Conservation (phyloP, 2,888 invertebrate species). For the Nomada ferruginata region DNA sequence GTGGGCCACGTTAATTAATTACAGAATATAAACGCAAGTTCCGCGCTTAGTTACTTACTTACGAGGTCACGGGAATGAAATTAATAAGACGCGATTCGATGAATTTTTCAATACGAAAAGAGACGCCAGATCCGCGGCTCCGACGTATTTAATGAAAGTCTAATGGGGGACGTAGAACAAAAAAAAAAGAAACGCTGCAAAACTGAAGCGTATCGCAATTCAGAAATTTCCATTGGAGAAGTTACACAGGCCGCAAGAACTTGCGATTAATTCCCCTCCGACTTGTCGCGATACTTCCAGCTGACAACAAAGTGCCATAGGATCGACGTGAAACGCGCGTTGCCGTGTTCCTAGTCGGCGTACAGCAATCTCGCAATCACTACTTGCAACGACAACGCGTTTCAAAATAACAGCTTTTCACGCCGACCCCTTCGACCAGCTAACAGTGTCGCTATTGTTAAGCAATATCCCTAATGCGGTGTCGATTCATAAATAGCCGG, state of each 20-base stretch:
- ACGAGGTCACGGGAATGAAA: conserved; percentile 7
- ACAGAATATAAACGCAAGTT: conserved; percentile 50
- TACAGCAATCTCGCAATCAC: conserved; percentile 38
- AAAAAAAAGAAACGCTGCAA: background rate
- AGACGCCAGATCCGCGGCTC: background rate
- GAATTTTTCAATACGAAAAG: conserved; percentile 10
- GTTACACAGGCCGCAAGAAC: background rate
- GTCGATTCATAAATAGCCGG: conserved; percentile 59
- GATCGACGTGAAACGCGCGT: background rate
- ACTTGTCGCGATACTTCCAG: background rate
- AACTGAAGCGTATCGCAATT: background rate
- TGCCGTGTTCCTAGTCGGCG: background rate
- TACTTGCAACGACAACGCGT: conserved; percentile 33
- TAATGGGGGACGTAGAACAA: background rate
- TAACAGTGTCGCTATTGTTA: conserved; percentile 47
- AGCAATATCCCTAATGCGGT: conserved; percentile 63
- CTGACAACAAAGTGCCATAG: background rate
- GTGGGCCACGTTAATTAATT: conserved; percentile 53
- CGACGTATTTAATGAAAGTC: background rate
- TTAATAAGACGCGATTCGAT: conserved; percentile 46
- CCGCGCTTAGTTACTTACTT: conserved; percentile 42
- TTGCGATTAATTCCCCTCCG: background rate
- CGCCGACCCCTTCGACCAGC: conserved; percentile 28
- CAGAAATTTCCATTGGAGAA: background rate
- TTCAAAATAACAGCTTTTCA: conserved; percentile 51